Base-by-base conservation (phyloP, 2,797 vertebrate genomes). In the Siniperca scherzeri region DNA sequence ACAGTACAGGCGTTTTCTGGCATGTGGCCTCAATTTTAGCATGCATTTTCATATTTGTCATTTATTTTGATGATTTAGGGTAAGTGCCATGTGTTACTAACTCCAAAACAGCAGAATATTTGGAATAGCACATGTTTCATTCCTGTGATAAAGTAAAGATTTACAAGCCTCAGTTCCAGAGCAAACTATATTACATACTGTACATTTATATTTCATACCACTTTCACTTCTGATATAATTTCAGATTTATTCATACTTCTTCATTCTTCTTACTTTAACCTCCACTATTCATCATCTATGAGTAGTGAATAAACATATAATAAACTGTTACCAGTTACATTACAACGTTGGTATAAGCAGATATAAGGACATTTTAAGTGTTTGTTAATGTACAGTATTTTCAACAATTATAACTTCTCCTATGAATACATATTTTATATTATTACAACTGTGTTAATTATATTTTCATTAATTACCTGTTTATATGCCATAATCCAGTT, bases 21-120 rank as follows among this genome's bases (percentile, higher is more conserved):
- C 3, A 21, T 21, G 7, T 70, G 36, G 52, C 44, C 22, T 74
- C 33, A 78, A 36, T 69, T 71, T 55, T 48, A 5, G 5, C 19
- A 53, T 33, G 7, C 21, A 40, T 76, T 72, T 70, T 66, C n/a
- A 53, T 2, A 25, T 22, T 70, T 74, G 21, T 44, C 6, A 57
- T 52, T 42, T 25, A 33, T 60, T 81, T 40, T 36, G 22, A 17
- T 17, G 0, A 50, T 70, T 30, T 22, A 13, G 19, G 17, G 3
- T 30, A 66, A 40, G 6, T 55, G 44, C 21, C 10, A 44, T 55
- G 19, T 62, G 12, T 27, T 33, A 62, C 22, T 71, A 3, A 7
- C 22, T 27, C 7, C n/a, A 27, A 50, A 71, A 30, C 21, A 62
- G 44, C 6, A 55, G n/a, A 33, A 22, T 10, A 25, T 7, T 22